phyloP scores from a whole-genome alignment of 1,140 invertebrate species.

The Zaprionus capensis region DNA sequence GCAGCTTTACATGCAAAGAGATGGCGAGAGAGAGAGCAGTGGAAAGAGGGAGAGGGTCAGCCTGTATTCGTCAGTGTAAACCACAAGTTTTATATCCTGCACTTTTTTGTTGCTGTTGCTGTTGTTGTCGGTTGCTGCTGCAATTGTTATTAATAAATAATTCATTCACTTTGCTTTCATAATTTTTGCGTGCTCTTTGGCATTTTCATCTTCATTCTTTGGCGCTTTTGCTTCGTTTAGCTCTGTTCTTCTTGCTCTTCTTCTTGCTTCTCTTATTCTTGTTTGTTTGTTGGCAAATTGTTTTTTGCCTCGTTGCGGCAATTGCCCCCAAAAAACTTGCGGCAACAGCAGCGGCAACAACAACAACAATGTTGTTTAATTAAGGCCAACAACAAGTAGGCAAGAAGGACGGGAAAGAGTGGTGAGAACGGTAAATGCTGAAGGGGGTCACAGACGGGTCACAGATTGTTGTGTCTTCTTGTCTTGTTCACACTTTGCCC shows the following conservation, averaged over 20 bases:
- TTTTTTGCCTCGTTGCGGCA: slow-evolving; percentile 8
- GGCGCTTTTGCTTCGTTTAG: neutral
- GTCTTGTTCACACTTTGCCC: slow-evolving; percentile 46
- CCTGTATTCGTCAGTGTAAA: slow-evolving; percentile 4
- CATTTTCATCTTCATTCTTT: slow-evolving; percentile 22
- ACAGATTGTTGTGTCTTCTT: slow-evolving; percentile 40
- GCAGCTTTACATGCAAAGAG: slow-evolving; percentile 13
- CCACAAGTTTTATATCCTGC: slow-evolving; percentile 28
- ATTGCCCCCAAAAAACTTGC: slow-evolving; percentile 5
- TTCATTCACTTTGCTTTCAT: slow-evolving; percentile 27
- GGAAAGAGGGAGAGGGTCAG: neutral
- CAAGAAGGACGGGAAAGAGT: too few relatives aligned
- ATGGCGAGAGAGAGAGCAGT: neutral
- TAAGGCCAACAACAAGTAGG: slow-evolving; percentile 17
- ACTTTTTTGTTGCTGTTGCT: slow-evolving; percentile 4
- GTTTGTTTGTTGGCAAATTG: slow-evolving; percentile 15
- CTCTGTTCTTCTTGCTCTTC: neutral
- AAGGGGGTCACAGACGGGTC: slow-evolving; percentile 19
- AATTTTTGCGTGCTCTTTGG: slow-evolving; percentile 19
- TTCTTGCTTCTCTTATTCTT: neutral
- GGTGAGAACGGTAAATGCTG: neutral
- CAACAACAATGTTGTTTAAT: slow-evolving; percentile 28
- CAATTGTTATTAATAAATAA: slow-evolving; percentile 52
- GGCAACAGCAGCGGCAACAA: neutral
- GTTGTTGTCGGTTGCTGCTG: slow-evolving; percentile 9